Percentiles rank a stretch among this genome's conserved stretches.
Evolutionary conservation across 2,888 invertebrate species (phyloP).

Genomic region (Therioaphis trifolii): DNA sequence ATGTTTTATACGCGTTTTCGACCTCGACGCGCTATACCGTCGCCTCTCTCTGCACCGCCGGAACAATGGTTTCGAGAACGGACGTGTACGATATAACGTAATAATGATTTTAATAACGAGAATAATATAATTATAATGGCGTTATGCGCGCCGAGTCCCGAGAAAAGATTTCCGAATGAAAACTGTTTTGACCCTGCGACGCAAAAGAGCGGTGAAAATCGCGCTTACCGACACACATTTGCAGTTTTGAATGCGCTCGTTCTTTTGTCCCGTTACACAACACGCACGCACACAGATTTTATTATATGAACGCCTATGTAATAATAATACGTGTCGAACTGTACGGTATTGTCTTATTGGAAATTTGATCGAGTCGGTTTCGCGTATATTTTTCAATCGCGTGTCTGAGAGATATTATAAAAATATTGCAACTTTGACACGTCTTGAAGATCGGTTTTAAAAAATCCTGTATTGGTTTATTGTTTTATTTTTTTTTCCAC

Average conservation of each 20-base stretch:
- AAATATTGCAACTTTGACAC: too few relatives aligned
- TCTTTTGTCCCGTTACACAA: not conserved
- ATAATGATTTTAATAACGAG: not conserved
- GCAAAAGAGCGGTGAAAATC: slow-evolving; percentile 20
- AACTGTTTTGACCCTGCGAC: not conserved
- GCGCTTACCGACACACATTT: slow-evolving; percentile 8
- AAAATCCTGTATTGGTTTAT: too few relatives aligned
- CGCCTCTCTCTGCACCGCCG: not conserved
- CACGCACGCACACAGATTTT: too few relatives aligned
- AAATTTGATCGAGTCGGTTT: too few relatives aligned
- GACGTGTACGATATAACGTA: not conserved
- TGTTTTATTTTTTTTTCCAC: too few relatives aligned
- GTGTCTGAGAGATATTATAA: too few relatives aligned
- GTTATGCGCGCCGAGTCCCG: too few relatives aligned
- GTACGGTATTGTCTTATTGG: too few relatives aligned
- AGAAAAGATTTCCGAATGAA: not conserved
- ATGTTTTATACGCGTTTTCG: slow-evolving; percentile 16
- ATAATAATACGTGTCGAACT: too few relatives aligned
- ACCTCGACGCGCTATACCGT: slow-evolving; percentile 30
- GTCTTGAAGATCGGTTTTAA: too few relatives aligned
- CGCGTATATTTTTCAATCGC: too few relatives aligned
- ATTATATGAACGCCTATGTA: too few relatives aligned
- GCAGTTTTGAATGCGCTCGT: not conserved
- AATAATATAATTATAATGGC: not conserved
- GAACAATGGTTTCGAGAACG: not conserved